Percentiles rank a stretch among this genome's conserved stretches.
phyloP scores from a whole-genome alignment of 2,113 vertebrate genomes.

The Sebastes schlegelii region DNA sequence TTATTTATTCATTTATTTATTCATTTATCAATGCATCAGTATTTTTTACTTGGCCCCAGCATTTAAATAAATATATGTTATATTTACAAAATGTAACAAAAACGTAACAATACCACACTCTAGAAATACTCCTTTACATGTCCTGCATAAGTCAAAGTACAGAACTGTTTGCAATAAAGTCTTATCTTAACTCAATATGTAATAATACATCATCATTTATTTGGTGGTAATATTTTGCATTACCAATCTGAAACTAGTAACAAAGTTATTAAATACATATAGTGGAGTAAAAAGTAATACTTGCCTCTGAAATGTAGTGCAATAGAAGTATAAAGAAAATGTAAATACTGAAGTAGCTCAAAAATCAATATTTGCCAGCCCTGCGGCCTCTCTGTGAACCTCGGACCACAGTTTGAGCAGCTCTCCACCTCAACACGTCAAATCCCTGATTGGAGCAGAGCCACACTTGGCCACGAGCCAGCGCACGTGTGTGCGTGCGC shows the following conservation, averaged over 20 bases:
- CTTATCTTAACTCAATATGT: not conserved
- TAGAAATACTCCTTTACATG: not conserved
- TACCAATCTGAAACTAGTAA: not conserved
- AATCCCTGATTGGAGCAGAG: slow-evolving; percentile 16
- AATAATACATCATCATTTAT: not conserved
- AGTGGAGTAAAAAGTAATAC: not conserved
- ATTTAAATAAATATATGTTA: too few species aligned
- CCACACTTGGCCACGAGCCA: not conserved
- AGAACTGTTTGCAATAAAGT: not conserved
- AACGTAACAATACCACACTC: not conserved
- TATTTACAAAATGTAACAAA: too few species aligned
- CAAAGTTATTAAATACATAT: not conserved
- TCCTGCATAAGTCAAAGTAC: not conserved
- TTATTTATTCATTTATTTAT: not conserved
- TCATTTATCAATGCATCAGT: not conserved
- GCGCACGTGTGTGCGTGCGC: not conserved
- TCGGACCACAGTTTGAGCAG: not conserved
- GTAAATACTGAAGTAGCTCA: not conserved
- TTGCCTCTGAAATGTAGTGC: not conserved
- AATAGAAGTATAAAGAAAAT: not conserved
- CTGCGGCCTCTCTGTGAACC: not conserved
- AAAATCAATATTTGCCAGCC: not conserved
- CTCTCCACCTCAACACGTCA: not conserved
- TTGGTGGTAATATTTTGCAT: not conserved
- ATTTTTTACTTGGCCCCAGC: too few species aligned